Evolutionary conservation across 2,888 invertebrate genomes (phyloP).

Genomic region (Arctia plantaginis): DNA sequence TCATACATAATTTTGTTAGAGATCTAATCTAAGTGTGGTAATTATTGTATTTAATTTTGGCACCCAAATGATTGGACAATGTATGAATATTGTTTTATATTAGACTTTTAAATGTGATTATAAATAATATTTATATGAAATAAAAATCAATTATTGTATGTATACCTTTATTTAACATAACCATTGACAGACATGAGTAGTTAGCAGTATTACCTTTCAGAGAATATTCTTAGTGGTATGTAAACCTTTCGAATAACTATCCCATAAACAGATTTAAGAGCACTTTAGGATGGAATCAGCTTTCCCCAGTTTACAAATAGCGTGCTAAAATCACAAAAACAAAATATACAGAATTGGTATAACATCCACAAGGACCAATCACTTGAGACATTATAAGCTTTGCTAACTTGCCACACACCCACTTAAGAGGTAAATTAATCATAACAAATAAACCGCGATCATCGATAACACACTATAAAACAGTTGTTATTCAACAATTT

Average conservation of each 20-base stretch:
- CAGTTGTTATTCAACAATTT: background rate
- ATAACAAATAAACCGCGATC: background rate
- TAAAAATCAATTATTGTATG: slow-evolving; percentile 43
- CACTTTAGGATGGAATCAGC: slow-evolving; percentile 86
- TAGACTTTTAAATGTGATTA: background rate
- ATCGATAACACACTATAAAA: background rate
- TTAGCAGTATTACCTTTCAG: slow-evolving; percentile 64
- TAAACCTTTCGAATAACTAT: slow-evolving; percentile 69
- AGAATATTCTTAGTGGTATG: slow-evolving; percentile 58
- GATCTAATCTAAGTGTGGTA: background rate
- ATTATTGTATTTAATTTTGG: background rate
- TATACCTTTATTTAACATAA: slow-evolving; percentile 74
- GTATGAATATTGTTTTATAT: background rate
- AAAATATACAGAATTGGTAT: slow-evolving; percentile 62
- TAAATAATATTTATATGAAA: slow-evolving; percentile 8
- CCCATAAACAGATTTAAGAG: slow-evolving; percentile 81
- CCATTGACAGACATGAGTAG: slow-evolving; percentile 76
- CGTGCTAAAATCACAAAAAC: slow-evolving; percentile 67
- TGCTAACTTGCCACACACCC: background rate
- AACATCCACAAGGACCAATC: slow-evolving; percentile 61
- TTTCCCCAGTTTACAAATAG: slow-evolving; percentile 76
- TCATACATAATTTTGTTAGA: background rate
- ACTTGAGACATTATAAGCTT: slow-evolving; percentile 1
- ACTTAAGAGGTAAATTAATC: background rate
- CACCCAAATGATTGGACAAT: background rate